phyloP scores from a whole-genome alignment of 1,140 invertebrate genomes.

The Brachionus paranguensis region DNA sequence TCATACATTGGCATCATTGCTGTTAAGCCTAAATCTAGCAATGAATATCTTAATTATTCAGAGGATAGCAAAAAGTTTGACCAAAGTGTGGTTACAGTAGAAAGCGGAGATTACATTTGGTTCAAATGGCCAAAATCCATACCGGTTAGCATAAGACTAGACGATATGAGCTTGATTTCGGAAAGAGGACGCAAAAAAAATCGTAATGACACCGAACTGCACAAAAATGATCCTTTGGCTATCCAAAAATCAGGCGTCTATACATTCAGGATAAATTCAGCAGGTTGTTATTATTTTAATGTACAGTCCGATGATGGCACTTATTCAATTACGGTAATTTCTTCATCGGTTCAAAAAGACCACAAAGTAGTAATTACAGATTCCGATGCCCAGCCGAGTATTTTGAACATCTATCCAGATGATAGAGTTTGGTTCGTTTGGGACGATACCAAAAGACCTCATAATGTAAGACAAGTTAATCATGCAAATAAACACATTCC shows the following conservation, averaged over 20 bases:
- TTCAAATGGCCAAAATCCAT: slow-evolving; percentile 50
- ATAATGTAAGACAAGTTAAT: slow-evolving; percentile 53
- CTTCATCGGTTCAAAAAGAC: slow-evolving; percentile 46
- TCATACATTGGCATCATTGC: slow-evolving; percentile 55
- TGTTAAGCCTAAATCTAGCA: slow-evolving; percentile 52
- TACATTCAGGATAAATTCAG: neutral
- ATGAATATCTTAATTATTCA: slow-evolving; percentile 47
- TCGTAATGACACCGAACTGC: neutral
- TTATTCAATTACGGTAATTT: slow-evolving; percentile 10
- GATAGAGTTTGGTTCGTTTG: slow-evolving; percentile 56
- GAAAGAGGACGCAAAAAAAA: slow-evolving; percentile 32
- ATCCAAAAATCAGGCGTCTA: neutral
- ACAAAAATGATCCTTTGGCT: neutral
- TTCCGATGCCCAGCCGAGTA: slow-evolving; percentile 52
- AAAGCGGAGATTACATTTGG: slow-evolving; percentile 53
- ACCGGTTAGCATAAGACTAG: slow-evolving; percentile 42
- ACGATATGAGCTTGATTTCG: slow-evolving; percentile 46
- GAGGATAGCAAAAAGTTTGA: slow-evolving; percentile 19
- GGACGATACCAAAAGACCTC: slow-evolving; percentile 51
- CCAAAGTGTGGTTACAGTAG: slow-evolving; percentile 33
- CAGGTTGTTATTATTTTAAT: slow-evolving; percentile 21
- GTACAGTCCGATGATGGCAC: neutral
- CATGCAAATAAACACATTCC: slow-evolving; percentile 49
- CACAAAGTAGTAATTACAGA: slow-evolving; percentile 54
- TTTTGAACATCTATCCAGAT: slow-evolving; percentile 50